Conservation (phyloP, 1,140 invertebrate genomes). For the Ceratina australensis region DNA sequence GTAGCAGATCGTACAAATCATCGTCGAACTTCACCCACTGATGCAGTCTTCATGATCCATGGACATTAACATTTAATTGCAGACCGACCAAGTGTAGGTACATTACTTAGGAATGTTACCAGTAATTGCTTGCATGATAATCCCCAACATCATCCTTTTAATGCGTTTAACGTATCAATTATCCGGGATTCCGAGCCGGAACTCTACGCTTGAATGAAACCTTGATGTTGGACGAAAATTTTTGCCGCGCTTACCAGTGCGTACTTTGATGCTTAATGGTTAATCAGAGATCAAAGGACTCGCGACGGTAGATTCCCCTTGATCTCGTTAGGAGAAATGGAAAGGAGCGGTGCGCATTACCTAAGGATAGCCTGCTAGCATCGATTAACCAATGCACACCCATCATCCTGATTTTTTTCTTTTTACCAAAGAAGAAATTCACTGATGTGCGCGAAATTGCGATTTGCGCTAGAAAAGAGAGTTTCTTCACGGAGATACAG, state of each 20-base stretch:
- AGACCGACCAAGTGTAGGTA: background rate
- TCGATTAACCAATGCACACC: conserved; percentile 40
- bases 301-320: too few relatives aligned
- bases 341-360: background rate
- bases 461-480: conserved; percentile 23
- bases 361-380: background rate
- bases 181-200: conserved; percentile 7
- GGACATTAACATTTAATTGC: conserved; percentile 43
- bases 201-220: background rate
- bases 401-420: conserved; percentile 24
- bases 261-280: background rate
- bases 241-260: background rate
- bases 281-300: background rate
- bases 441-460: conserved; percentile 39
- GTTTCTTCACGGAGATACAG: background rate
- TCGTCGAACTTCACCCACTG: background rate
- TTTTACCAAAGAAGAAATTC: background rate
- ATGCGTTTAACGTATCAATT: conserved; percentile 44
- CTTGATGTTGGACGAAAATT: background rate
- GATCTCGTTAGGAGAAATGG: conserved; percentile 28
- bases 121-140: conserved; percentile 17
- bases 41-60: conserved; percentile 38
- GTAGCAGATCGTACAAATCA: conserved; percentile 34
- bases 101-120: conserved; percentile 8
- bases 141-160: background rate